Percentiles rank a stretch among this genome's conserved stretches.
phyloP scores from a whole-genome alignment of 2,888 invertebrate genomes.

The Dorcus parallelipipedus region DNA sequence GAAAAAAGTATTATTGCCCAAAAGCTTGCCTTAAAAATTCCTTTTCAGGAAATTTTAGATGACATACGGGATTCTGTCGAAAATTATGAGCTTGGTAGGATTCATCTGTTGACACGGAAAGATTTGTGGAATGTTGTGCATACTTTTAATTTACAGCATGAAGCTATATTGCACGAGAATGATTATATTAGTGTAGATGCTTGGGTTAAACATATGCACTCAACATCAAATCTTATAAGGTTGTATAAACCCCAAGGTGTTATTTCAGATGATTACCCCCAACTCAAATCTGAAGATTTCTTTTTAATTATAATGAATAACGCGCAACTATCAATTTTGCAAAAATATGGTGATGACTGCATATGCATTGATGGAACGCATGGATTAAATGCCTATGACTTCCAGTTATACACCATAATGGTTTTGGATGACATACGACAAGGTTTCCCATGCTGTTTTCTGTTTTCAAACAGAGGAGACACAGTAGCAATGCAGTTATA shows the following conservation, averaged over 20 bases:
- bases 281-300: conserved; percentile 29
- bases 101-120: neutral
- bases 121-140: neutral
- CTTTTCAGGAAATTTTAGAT: neutral
- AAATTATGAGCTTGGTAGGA: neutral
- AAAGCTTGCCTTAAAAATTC: neutral
- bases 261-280: conserved; percentile 5
- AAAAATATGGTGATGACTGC: conserved; percentile 22
- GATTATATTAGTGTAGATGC: neutral
- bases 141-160: neutral
- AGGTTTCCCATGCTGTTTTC: conserved; percentile 26
- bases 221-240: neutral
- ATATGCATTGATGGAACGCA: conserved; percentile 26
- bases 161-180: neutral
- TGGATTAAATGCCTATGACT: conserved; percentile 23
- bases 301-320: conserved; percentile 29
- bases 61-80: neutral
- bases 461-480: conserved; percentile 25
- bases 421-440: conserved; percentile 26
- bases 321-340: conserved; percentile 21
- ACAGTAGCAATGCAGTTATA: conserved; percentile 4
- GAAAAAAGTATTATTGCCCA: neutral
- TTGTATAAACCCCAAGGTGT: conserved; percentile 26
- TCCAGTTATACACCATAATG: conserved; percentile 26
- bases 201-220: neutral